Conservation (phyloP, 1,140 invertebrate genomes). For the Maconellicoccus hirsutus region DNA sequence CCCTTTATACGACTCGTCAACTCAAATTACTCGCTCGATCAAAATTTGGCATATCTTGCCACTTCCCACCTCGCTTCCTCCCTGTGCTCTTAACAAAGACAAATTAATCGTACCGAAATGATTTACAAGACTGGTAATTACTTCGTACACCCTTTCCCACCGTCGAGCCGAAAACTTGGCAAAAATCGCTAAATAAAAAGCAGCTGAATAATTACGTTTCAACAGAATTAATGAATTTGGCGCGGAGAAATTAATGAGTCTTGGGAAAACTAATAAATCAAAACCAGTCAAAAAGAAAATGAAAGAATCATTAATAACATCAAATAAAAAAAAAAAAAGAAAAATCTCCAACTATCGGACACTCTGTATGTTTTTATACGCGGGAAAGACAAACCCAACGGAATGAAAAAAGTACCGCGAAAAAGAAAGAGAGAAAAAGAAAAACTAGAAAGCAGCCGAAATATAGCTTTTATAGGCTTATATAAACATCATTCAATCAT, state of each 20-base stretch:
- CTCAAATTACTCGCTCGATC: too few species aligned
- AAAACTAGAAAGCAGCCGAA: slow-evolving; percentile 3
- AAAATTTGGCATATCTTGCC: too few species aligned
- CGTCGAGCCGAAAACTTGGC: neutral
- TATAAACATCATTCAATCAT: slow-evolving; percentile 20
- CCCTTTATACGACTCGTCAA: too few species aligned
- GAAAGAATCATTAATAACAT: slow-evolving; percentile 18
- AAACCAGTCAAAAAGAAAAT: slow-evolving; percentile 19
- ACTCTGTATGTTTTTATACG: slow-evolving; percentile 1
- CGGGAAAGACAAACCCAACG: neutral
- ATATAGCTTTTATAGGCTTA: slow-evolving; percentile 22
- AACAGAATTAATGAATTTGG: slow-evolving; percentile 13
- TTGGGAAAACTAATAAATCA: slow-evolving; percentile 16
- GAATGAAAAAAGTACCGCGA: neutral
- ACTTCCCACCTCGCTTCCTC: too few species aligned
- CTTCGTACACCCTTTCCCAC: neutral
- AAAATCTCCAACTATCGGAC: slow-evolving; percentile 5
- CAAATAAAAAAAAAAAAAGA: slow-evolving; percentile 12
- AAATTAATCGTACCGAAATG: slow-evolving; percentile 8
- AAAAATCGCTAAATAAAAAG: neutral
- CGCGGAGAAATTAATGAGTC: slow-evolving; percentile 11
- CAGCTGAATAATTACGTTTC: slow-evolving; percentile 14
- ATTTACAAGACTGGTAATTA: neutral
- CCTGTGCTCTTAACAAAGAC: neutral
- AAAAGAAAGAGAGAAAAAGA: neutral